phyloP scores from a whole-genome alignment of 1,140 invertebrate species.

The Holcopasites calliopsidis region DNA sequence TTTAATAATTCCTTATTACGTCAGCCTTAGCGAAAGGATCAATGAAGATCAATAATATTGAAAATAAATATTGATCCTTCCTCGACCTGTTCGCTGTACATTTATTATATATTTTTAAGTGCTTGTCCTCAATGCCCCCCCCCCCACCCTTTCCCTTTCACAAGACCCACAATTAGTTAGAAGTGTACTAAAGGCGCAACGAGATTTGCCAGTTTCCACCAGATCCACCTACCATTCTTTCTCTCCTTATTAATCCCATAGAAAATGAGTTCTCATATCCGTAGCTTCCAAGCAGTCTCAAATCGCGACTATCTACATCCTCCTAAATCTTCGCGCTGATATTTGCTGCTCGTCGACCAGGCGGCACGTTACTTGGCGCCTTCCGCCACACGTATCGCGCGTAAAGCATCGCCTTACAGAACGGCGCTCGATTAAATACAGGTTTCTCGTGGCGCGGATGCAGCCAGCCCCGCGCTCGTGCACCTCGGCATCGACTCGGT shows the following conservation, averaged over 20 bases:
- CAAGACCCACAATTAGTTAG: too few relatives aligned
- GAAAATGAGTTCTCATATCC: too few relatives aligned
- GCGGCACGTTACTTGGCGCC: not conserved
- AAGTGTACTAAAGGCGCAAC: too few relatives aligned
- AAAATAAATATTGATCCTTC: too few relatives aligned
- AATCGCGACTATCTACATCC: not conserved
- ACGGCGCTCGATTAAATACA: conserved; percentile 46
- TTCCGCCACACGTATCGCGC: conserved; percentile 36
- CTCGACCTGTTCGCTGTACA: too few relatives aligned
- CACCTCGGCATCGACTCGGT: conserved; percentile 46
- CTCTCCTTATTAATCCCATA: not conserved
- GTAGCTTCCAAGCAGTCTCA: not conserved
- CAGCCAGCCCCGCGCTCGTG: conserved; percentile 33
- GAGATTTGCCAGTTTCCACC: not conserved
- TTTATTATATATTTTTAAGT: too few relatives aligned
- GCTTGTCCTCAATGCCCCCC: too few relatives aligned
- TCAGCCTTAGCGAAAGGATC: too few relatives aligned
- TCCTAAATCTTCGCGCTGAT: conserved; percentile 3
- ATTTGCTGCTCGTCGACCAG: not conserved
- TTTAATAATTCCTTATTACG: too few relatives aligned
- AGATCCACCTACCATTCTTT: not conserved
- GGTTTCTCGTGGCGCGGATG: conserved; percentile 29
- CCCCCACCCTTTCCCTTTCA: too few relatives aligned
- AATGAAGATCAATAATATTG: too few relatives aligned
- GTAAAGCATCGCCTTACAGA: conserved; percentile 43